Evolutionary conservation across 2,113 vertebrate species (phyloP), one percentile per base, ranked within the genome.

Genomic region (Neotragus moschatus): DNA sequence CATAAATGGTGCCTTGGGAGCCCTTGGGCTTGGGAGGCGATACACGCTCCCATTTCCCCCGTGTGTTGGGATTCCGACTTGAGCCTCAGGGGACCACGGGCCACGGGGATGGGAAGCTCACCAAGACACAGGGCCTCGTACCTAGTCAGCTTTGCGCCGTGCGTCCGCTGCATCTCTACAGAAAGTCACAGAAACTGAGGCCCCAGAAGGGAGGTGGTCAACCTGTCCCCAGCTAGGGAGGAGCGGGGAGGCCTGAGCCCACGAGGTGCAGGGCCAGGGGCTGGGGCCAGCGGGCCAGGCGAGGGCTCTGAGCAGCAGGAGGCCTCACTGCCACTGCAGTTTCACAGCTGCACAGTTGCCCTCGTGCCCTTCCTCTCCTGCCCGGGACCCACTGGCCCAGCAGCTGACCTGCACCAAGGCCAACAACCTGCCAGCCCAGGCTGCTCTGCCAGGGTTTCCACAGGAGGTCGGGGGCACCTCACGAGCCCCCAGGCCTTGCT

Each of bases 231-330:
- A 26, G 15, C 33, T 3, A 7, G 45, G 15, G 58, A 39, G 14
- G 15, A 15, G 13, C 0, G 0, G 25, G 9, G 45, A 21, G 26
- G 60, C 51, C 60, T 1, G 2, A 12, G 7, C 16, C 23, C 2
- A 4, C 1, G 13, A 2, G 17, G 80, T 21, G 33, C 0, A 15
- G 51, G 45, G 51, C n/a, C 23, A 0, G 0, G 58, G 45, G 43
- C 25, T 10, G 1, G 30, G 21, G 15, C 25, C 36, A 1, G 5
- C 0, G 4, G 19, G 13, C 2, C 6, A 0, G 25, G 51, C 9
- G 3, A 16, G 49, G 30, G 43, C 1, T 7, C 14, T 21, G 1
- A 12, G 51, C 49, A 28, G 51, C 47, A 39, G 60, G 66, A 6
- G 5, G 73, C 13, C 23, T 15, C 28, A 5, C 15, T 7, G 58